Evolutionary conservation across 2,113 vertebrate species (phyloP).

Genomic region (Gymnorhina tibicen): DNA sequence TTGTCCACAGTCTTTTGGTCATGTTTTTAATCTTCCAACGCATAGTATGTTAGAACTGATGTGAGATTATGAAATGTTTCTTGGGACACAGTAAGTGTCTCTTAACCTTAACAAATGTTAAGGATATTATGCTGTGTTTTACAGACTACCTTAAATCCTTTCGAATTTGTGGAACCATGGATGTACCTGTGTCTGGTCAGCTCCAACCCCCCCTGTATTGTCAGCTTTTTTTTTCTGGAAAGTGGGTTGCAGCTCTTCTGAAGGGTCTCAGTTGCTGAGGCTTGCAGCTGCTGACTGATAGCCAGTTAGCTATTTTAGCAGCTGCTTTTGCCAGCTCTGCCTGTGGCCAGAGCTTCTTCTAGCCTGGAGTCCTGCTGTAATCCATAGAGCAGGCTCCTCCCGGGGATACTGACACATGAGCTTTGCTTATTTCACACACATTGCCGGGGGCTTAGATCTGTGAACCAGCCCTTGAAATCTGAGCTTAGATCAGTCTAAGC

Average conservation of each 20-base stretch:
- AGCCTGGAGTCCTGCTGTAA: background rate
- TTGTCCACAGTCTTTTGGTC: background rate
- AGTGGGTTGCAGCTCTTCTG: background rate
- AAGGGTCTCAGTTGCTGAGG: background rate
- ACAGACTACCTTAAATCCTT: background rate
- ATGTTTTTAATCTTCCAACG: background rate
- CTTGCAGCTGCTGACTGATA: conserved; percentile 28
- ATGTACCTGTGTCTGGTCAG: background rate
- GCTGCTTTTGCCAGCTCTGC: background rate
- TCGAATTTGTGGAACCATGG: background rate
- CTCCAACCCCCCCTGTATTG: background rate
- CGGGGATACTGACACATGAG: conserved; percentile 35
- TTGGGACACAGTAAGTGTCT: background rate
- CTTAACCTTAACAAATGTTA: background rate
- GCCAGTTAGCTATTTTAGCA: conserved; percentile 23
- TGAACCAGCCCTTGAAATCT: conserved; percentile 51
- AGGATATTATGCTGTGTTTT: background rate
- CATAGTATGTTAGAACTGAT: background rate
- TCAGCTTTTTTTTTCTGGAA: background rate
- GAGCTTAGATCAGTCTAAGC: conserved; percentile 19
- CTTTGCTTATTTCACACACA: conserved; percentile 31
- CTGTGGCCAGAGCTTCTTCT: background rate
- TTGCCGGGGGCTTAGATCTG: conserved; percentile 39
- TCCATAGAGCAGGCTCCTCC: background rate
- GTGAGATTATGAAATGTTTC: background rate